These are phyloP conservation scores for Gobio occitaniae DNA, from an alignment of 2,797 vertebrate genomes.

Conservation along the genomic window DNA sequence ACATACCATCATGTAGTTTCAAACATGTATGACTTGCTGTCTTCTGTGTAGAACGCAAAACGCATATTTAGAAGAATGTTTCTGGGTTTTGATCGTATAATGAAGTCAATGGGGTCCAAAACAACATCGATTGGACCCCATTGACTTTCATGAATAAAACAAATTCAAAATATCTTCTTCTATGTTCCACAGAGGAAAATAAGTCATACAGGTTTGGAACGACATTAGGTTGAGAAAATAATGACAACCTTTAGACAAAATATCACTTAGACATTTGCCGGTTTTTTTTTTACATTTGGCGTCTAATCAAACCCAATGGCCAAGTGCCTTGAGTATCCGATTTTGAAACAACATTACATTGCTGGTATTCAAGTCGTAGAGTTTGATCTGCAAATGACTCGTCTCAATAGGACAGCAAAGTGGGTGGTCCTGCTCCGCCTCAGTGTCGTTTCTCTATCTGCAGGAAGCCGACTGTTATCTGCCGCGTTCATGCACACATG, in stretches of 20 bases:
- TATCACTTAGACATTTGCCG: not conserved
- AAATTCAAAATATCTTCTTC: not conserved
- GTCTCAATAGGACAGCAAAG: not conserved
- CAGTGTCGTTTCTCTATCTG: constrained; percentile 15
- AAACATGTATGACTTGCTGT: not conserved
- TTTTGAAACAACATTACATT: not conserved
- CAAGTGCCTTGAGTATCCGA: not conserved
- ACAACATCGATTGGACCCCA: not conserved
- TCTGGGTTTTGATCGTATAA: not conserved
- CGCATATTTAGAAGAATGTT: not conserved
- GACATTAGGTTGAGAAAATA: not conserved
- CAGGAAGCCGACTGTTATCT: constrained; percentile 33
- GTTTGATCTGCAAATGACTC: not conserved
- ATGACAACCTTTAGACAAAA: no score
- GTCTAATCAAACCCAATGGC: not conserved
- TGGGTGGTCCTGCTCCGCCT: constrained; percentile 16
- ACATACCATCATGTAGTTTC: not conserved
- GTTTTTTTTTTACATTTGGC: not conserved
- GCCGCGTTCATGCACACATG: not conserved
- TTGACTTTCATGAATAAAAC: not conserved
- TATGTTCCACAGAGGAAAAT: not conserved
- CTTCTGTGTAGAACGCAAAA: not conserved
- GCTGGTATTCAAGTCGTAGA: not conserved
- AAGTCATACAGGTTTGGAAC: not conserved
- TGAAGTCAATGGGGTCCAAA: not conserved